Evolutionary conservation across 1,140 invertebrate species (phyloP), one percentile per base, ranked within the genome.

Genomic region (Drosophila nasuta): DNA sequence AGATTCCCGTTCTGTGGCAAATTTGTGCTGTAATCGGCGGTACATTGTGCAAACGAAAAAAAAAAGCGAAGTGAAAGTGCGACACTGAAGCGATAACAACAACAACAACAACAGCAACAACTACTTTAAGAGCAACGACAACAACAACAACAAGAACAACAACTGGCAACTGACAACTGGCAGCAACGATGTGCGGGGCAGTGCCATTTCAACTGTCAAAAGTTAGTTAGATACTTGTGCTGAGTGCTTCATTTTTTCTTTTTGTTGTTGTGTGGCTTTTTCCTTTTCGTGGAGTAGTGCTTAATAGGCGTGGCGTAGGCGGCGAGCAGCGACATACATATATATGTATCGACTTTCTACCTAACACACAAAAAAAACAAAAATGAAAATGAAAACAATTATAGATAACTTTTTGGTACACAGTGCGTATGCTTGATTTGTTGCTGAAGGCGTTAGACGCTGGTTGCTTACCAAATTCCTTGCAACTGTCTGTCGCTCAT

Each of bases 1-100:
- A 66, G 77, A 77, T 82, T 77, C 68, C 73, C 69, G 38, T 71
- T 57, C 73, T 64, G 67, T 83, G 77, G 80, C 70, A 80, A 88
- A 83, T 70, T 71, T 65, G 60, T 83, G 77, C 83, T 79, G 83
- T 88, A 89, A 89, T 89, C 85, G 72, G 58, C 78, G 63, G 38
- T 49, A 49, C 43, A 75, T 70, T 74, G 68, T 67, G 66, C 48
- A 58, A 77, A 59, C 59, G 45, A 75, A 63, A 65, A 72, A 45
- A 45, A 67, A 63, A 11, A 20, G 49, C 45, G 15, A 49, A 79
- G 65, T 82, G 49, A 75, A 82, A 82, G 71, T 82, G 57, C 56
- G 49, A 33, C 30, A 25, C 20, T 25, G 20, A 25, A 51, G 8
- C 54, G 48, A 33, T 5, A 49, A 10, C 51, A 56, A 11, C 7